Evolutionary conservation across 2,888 invertebrate species (phyloP), one percentile per base, ranked within the genome.

Genomic region (Theretra japonica): DNA sequence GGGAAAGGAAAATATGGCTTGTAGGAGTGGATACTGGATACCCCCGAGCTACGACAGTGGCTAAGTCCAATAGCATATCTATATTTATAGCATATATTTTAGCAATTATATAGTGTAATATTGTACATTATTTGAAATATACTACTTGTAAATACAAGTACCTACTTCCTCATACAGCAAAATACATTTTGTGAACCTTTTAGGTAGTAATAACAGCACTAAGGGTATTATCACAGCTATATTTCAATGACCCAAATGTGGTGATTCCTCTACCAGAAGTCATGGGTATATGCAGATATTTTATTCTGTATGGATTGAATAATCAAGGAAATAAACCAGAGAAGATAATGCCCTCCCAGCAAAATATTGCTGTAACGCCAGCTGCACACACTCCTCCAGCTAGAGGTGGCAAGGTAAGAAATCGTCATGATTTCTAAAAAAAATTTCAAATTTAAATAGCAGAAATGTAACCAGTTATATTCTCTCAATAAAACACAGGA

Each of bases 321-420:
- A 85, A 78, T 17, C 87, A 87, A 73, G 82, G 81, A 15, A 84
- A 84, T 75, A 86, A 89, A 53, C 93, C 88, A 5, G 95, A 96
- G 1, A 94, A 92, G 79, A 95, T 96, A 41, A 89, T 95, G 86
- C 95, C 96, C 0, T 95, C 96, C 0, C 95, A 96, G 77, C 95
- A 96, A 77, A 95, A 95, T 25, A 86, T 96, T 57, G 95, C 95
- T 17, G 95, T 95, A 75, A 94, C 94, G 75, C 88, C 93, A 21
- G 87, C 92, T 0, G 80, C 88, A 68, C 79, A 76, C 71, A 92
- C 90, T 74, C 93, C 92, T 73, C 79, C 85, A 25, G 72, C 77
- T 59, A 93, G 89, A 81, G 96, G 96, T n/a, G 96, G 96, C 77
- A 96, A 96, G 90, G 95, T 96, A 88, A 79, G 0, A 21, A 23